These are phyloP conservation scores for Agapetus fuscipes DNA, from an alignment of 2,888 invertebrate species.

Conservation along the genomic window DNA sequence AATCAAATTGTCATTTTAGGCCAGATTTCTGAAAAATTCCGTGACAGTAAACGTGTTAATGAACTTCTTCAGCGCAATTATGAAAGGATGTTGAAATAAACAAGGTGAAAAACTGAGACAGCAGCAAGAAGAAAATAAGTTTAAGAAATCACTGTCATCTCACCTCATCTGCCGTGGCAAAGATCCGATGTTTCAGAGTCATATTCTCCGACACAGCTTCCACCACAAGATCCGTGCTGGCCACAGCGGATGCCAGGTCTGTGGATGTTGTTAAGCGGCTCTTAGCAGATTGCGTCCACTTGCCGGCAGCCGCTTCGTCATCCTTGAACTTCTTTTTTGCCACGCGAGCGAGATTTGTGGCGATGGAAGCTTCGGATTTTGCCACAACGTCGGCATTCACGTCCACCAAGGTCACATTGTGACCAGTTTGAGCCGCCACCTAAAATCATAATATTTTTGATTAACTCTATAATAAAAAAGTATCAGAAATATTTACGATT, in stretches of 20 bases:
- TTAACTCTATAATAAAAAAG: background rate
- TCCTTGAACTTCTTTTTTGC: constrained; percentile 70
- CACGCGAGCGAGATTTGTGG: constrained; percentile 60
- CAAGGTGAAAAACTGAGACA: too few relatives aligned
- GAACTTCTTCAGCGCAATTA: too few relatives aligned
- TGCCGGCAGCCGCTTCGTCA: constrained; percentile 52
- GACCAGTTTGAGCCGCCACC: constrained; percentile 79
- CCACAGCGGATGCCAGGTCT: constrained; percentile 50
- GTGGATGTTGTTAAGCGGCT: constrained; percentile 52
- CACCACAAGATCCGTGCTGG: constrained; percentile 64
- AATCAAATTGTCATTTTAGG: too few relatives aligned
- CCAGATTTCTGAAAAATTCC: too few relatives aligned
- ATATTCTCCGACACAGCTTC: constrained; percentile 85
- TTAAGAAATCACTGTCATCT: too few relatives aligned
- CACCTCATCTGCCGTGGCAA: constrained; percentile 58
- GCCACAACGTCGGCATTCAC: constrained; percentile 58
- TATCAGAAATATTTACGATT: too few relatives aligned
- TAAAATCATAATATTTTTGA: constrained; percentile 28
- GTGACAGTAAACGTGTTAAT: too few relatives aligned
- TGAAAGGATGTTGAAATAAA: too few relatives aligned
- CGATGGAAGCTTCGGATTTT: constrained; percentile 63
- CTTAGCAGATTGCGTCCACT: constrained; percentile 56
- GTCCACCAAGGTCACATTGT: constrained; percentile 74
- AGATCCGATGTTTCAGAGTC: constrained; percentile 65
- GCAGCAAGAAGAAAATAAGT: too few relatives aligned